A percentile compares a stretch with the other conserved stretches of the same genome.
Conservation (phyloP, 1,140 invertebrate species). For the Anastrepha obliqua region DNA sequence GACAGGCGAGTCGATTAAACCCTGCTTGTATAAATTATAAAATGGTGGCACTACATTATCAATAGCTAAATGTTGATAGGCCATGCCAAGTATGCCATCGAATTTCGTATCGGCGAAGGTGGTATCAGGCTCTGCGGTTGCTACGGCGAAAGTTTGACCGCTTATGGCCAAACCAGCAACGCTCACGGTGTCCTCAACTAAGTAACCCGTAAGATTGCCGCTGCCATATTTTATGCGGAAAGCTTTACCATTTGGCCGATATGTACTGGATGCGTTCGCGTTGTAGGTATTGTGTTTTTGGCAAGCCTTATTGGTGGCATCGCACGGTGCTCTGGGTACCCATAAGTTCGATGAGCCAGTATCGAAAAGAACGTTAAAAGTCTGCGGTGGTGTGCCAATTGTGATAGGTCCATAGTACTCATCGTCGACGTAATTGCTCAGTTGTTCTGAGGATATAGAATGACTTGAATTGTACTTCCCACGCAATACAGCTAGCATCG, state of each 20-base stretch:
- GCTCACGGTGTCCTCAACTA: constrained; percentile 94
- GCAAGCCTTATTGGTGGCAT: constrained; percentile 91
- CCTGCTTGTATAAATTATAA: constrained; percentile 93
- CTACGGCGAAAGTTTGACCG: constrained; percentile 96
- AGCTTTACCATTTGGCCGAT: constrained; percentile 89
- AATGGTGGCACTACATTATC: constrained; percentile 94
- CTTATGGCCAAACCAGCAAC: too few relatives aligned
- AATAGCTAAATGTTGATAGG: constrained; percentile 89
- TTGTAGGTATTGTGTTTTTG: constrained; percentile 92
- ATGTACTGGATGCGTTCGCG: constrained; percentile 87
- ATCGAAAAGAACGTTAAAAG: constrained; percentile 97
- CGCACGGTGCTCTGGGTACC: constrained; percentile 95
- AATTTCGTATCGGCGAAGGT: constrained; percentile 96
- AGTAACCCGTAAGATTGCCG: constrained; percentile 94
- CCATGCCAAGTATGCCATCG: constrained; percentile 97
- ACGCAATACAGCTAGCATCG: constrained; percentile 76
- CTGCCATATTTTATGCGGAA: constrained; percentile 97
- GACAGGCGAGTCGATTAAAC: constrained; percentile 83
- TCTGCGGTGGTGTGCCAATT: constrained; percentile 94
- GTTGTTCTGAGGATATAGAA: constrained; percentile 81
- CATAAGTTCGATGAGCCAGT: constrained; percentile 99
- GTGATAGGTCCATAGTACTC: constrained; percentile 87
- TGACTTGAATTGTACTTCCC: constrained; percentile 60
- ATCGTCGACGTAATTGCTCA: constrained; percentile 74
- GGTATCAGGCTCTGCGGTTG: constrained; percentile 91